These are phyloP conservation scores for Caranx ignobilis DNA, from an alignment of 2,113 vertebrate species.

Conservation along the genomic window DNA sequence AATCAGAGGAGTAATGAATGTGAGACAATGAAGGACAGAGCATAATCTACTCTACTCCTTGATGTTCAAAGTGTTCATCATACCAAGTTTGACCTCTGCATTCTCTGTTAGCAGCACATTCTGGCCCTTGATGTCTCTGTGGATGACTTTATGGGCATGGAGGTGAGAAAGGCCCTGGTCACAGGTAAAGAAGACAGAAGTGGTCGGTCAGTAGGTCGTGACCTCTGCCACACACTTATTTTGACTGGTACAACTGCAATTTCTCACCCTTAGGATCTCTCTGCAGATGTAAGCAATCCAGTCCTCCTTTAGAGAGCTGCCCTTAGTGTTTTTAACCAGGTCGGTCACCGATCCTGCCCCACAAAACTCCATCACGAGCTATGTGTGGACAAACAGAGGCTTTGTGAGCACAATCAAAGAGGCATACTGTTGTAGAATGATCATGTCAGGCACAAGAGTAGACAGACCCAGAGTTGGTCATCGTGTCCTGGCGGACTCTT, in stretches of 20 bases:
- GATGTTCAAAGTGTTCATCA: conserved; percentile 26
- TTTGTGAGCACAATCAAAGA: conserved; percentile 8
- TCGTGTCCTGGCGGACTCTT: conserved; percentile 95
- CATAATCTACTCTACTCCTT: neutral
- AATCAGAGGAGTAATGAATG: neutral
- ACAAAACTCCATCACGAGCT: conserved; percentile 97
- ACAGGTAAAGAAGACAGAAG: conserved; percentile 31
- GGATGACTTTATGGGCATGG: conserved; percentile 94
- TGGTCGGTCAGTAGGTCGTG: conserved; percentile 2
- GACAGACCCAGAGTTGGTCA: conserved; percentile 93
- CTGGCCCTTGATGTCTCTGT: conserved; percentile 95
- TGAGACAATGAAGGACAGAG: neutral
- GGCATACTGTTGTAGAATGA: neutral
- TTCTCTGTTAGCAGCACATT: conserved; percentile 95
- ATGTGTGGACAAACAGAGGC: conserved; percentile 27
- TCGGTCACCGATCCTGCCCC: conserved; percentile 94
- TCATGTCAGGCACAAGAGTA: neutral
- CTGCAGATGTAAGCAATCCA: conserved; percentile 95
- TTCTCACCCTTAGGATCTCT: conserved; percentile 91
- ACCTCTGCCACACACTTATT: neutral
- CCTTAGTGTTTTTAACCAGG: conserved; percentile 94
- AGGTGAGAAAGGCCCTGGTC: conserved; percentile 92
- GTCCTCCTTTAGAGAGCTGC: conserved; percentile 93
- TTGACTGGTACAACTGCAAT: neutral
- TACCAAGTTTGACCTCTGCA: conserved; percentile 94